Conservation (phyloP, 2,113 vertebrate genomes). For the Gila orcuttii region DNA sequence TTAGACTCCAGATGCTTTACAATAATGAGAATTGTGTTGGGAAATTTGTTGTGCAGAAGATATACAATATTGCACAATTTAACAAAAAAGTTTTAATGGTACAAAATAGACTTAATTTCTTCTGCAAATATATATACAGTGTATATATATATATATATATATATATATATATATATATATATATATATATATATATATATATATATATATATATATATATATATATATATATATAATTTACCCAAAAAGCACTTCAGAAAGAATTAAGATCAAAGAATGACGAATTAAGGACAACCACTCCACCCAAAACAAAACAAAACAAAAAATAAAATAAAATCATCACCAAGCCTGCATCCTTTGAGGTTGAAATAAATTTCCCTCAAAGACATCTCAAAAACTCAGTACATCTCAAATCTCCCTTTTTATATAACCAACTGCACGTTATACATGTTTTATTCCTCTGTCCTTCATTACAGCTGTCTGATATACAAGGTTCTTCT, state of each 20-base stretch:
- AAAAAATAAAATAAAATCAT: neutral
- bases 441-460: neutral
- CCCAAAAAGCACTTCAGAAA: neutral
- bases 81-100: too few relatives aligned
- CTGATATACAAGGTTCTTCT: conserved; percentile 12
- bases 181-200: too few relatives aligned
- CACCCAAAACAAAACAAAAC: neutral
- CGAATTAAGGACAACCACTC: neutral
- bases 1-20: neutral
- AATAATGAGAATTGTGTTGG: neutral
- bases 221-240: too few relatives aligned
- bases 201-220: too few relatives aligned
- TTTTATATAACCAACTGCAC: neutral
- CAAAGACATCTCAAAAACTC: neutral
- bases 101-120: too few relatives aligned
- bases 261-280: neutral
- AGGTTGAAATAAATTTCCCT: neutral
- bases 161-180: too few relatives aligned
- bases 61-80: too few relatives aligned
- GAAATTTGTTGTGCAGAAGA: too few relatives aligned
- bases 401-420: neutral
- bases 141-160: too few relatives aligned
- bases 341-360: neutral
- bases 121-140: too few relatives aligned
- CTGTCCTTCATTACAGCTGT: conserved; percentile 10